Evolutionary conservation across 2,888 invertebrate species (phyloP).

Genomic region (Yponomeuta plumbellus): DNA sequence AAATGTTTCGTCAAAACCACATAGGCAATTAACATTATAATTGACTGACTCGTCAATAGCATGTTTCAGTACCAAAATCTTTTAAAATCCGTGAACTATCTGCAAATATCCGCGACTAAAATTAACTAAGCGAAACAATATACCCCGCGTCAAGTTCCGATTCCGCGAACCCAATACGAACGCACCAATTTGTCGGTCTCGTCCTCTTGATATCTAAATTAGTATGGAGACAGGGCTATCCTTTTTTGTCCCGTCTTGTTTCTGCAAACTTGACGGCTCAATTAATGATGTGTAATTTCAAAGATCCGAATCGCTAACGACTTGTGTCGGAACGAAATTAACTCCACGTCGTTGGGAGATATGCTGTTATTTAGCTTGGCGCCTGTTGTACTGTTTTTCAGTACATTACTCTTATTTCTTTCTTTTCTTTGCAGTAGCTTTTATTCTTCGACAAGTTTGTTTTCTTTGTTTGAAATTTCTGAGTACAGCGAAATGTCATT

Average conservation of each 20-base stretch:
- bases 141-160: slow-evolving; percentile 38
- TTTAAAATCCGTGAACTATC: background rate
- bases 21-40: too few relatives aligned
- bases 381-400: slow-evolving; percentile 1
- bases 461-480: background rate
- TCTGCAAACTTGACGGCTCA: slow-evolving; percentile 61
- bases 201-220: slow-evolving; percentile 70
- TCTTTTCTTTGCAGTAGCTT: background rate
- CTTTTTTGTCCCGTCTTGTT: slow-evolving; percentile 38
- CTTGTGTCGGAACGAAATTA: slow-evolving; percentile 42
- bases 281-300: slow-evolving; percentile 68
- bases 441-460: background rate
- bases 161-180: slow-evolving; percentile 60
- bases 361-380: slow-evolving; percentile 19
- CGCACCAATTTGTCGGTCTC: slow-evolving; percentile 66
- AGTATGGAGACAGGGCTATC: slow-evolving; percentile 62
- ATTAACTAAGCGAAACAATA: slow-evolving; percentile 22
- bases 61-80: background rate
- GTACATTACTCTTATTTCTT: background rate
- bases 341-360: slow-evolving; percentile 17
- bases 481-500: background rate
- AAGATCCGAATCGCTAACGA: slow-evolving; percentile 59
- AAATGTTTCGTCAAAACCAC: background rate
- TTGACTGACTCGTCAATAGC: too few relatives aligned
- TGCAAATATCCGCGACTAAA: background rate